Evolutionary conservation across 2,113 vertebrate species (phyloP).

Genomic region (Pseudorhombus dupliciocellatus): DNA sequence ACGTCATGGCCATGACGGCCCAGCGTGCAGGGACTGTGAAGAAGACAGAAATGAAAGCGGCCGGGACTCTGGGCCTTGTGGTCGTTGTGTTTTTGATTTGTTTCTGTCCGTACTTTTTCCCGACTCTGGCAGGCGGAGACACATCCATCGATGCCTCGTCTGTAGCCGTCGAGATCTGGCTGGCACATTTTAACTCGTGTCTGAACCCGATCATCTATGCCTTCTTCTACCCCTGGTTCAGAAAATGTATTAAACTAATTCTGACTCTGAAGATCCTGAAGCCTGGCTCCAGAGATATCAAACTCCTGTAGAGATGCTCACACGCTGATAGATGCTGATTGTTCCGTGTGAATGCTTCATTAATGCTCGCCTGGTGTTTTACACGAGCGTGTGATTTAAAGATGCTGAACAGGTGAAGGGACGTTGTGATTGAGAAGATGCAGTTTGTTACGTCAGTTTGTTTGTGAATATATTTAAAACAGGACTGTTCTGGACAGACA

Average conservation of each 20-base stretch:
- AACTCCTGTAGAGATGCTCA: not conserved
- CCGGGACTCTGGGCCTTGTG: conserved; percentile 50
- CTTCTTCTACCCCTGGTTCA: conserved; percentile 31
- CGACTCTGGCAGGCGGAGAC: conserved; percentile 29
- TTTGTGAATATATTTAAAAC: no score
- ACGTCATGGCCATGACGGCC: not conserved
- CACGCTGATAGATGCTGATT: no score
- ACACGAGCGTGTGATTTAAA: no score
- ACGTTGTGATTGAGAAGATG: no score
- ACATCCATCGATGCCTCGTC: conserved; percentile 23
- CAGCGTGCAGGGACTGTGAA: not conserved
- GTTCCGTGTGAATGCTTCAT: not conserved
- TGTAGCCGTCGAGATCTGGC: conserved; percentile 28
- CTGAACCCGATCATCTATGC: conserved; percentile 35
- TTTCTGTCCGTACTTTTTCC: conserved; percentile 56
- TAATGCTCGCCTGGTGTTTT: no score
- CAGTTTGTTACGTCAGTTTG: no score
- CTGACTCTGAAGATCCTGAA: conserved; percentile 49
- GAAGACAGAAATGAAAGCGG: conserved; percentile 58
- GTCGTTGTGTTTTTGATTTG: conserved; percentile 48
- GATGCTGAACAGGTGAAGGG: no score
- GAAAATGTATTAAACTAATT: conserved; percentile 34
- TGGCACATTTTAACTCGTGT: conserved; percentile 61
- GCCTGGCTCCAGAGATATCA: conserved; percentile 26
- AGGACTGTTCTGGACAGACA: no score